Conservation (phyloP, 2,888 invertebrate genomes). For the Eurois occulta region DNA sequence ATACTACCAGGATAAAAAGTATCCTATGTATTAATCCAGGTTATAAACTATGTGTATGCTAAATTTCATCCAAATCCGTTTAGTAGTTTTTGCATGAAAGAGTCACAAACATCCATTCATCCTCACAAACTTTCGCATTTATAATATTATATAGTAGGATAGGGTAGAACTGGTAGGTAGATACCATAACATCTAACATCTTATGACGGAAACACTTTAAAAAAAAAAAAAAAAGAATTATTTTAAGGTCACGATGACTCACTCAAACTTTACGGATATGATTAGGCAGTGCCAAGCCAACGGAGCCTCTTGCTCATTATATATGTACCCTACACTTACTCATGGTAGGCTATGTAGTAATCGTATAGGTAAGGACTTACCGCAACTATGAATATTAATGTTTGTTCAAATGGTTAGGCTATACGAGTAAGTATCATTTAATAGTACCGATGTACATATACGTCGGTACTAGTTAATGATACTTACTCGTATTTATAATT, state of each 20-base stretch:
- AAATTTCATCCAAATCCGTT: no score
- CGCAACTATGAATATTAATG: constrained; percentile 3
- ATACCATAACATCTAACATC: neutral
- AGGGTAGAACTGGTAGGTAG: neutral
- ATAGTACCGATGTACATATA: no score
- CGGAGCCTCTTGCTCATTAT: constrained; percentile 12
- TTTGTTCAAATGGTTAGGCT: neutral
- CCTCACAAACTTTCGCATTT: no score
- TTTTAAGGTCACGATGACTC: constrained; percentile 52
- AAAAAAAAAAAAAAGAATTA: no score
- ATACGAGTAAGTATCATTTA: no score
- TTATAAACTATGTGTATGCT: no score
- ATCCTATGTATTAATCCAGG: no score
- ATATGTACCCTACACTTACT: neutral
- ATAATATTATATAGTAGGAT: no score
- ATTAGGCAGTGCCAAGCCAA: constrained; percentile 12
- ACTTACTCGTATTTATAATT: neutral
- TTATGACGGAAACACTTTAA: constrained; percentile 42
- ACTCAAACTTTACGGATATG: constrained; percentile 39
- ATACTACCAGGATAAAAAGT: no score
- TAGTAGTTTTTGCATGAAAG: no score
- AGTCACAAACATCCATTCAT: no score
- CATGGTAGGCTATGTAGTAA: neutral
- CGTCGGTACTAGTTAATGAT: neutral
- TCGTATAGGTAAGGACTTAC: neutral